These are phyloP conservation scores for Vannuccia rotundouncinata DNA, from an alignment of 2,888 invertebrate species.

Conservation along the genomic window DNA sequence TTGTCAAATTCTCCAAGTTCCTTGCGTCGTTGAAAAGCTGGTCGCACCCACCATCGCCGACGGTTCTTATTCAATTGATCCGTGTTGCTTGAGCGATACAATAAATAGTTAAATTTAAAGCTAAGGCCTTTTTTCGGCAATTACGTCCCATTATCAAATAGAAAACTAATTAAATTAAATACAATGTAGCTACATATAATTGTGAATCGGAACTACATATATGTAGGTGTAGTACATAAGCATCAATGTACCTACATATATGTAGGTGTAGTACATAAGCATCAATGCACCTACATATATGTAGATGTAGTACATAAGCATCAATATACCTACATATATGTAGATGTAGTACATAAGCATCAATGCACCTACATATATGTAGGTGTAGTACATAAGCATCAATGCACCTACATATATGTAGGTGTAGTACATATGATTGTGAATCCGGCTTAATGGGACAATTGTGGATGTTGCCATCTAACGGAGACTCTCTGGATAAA, in stretches of 20 bases:
- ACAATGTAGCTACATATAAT: constrained; percentile 22
- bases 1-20: constrained; percentile 28
- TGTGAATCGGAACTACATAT: constrained; percentile 15
- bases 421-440: background rate
- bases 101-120: background rate
- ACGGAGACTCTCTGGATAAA: too few relatives aligned
- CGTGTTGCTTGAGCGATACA: constrained; percentile 11
- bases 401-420: too few relatives aligned
- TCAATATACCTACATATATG: too few relatives aligned
- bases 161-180: background rate
- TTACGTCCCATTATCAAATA: constrained; percentile 6
- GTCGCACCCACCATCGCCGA: constrained; percentile 25
- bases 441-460: constrained; percentile 7
- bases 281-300: too few relatives aligned
- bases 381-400: too few relatives aligned
- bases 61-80: constrained; percentile 2
- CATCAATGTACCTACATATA: too few relatives aligned
- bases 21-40: constrained; percentile 24
- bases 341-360: too few relatives aligned
- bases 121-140: constrained; percentile 7
- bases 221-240: constrained; percentile 22
- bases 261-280: too few relatives aligned
- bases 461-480: too few relatives aligned
- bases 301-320: too few relatives aligned
- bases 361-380: too few relatives aligned